Evolutionary conservation across 2,888 invertebrate genomes (phyloP), one percentile per base, ranked within the genome.

Genomic region (Carabus problematicus): DNA sequence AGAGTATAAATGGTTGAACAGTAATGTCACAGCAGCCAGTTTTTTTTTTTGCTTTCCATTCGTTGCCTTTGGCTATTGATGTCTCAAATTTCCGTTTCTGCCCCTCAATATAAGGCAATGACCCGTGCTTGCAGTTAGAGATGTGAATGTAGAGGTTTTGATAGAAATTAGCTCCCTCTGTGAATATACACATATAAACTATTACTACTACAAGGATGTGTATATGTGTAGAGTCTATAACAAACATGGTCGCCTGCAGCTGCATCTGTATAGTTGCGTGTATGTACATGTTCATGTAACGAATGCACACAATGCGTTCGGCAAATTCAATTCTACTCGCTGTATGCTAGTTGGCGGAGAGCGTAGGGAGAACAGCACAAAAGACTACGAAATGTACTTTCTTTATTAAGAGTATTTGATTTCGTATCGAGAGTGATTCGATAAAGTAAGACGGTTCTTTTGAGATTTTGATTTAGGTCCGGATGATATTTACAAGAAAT

Each of bases 361-460:
- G 45, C 14, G 3, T 11, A 12, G n/a, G 1, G 7, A 3, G 14
- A 6, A 45, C 3, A 2, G 7, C 11, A 12, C 45, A 45, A 45
- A 45, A 60, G 18, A 11, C 43, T n/a, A 18, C 45, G 43, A 43
- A 45, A 59, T 61, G 61, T 47, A 47, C 19, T 62, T 62, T 63
- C 63, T 54, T 63, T 63, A 63, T 63, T 54, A 12, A 45, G 42
- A 54, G 54, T 63, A 18, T 63, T 54, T 63, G 54, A 63, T 45
- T 60, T 41, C 63, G 42, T 18, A 60, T 60, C n/a, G 60, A 49
- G 54, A 63, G 63, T 63, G 63, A 63, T 54, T 63, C 54, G 45
- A 63, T 63, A 52, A 62, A 19, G 49, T 47, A 29, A 41, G 39
- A 54, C 54, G 11, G 52, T 63, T 54, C 54, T 52, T 63, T 63